Evolutionary conservation across 2,888 invertebrate genomes (phyloP).

Genomic region (Onchidella celtica): DNA sequence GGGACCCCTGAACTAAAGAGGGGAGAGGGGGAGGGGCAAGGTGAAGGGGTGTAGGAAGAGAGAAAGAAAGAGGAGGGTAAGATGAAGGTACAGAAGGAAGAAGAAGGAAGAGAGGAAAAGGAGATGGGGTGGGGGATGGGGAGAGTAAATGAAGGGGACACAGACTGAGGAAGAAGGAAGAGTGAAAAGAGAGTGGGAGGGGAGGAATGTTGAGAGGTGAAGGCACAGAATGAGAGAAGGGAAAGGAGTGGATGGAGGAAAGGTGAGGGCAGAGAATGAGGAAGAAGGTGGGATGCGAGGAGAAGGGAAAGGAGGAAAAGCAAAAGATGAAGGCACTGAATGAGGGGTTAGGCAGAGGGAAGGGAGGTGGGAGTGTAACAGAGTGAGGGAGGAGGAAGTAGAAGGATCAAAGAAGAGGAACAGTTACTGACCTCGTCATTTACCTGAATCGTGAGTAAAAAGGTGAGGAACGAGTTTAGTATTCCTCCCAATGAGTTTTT

Average conservation of each 20-base stretch:
- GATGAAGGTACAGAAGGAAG: background rate
- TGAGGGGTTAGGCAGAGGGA: slow-evolving; percentile 5
- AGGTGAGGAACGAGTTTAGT: too few relatives aligned
- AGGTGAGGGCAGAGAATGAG: background rate
- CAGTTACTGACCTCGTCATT: too few relatives aligned
- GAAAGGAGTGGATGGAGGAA: background rate
- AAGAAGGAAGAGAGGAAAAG: background rate
- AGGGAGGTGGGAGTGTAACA: background rate
- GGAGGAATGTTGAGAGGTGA: background rate
- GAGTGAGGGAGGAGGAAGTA: slow-evolving; percentile 15
- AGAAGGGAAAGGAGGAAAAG: background rate
- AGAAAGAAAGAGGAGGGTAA: background rate
- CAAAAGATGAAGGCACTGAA: background rate
- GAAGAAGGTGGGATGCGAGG: background rate
- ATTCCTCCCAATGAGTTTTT: too few relatives aligned
- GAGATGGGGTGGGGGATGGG: background rate
- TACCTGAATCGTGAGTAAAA: too few relatives aligned
- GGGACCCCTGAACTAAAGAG: too few relatives aligned
- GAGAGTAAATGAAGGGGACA: background rate
- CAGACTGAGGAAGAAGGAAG: background rate
- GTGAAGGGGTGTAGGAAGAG: background rate
- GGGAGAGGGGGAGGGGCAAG: too few relatives aligned
- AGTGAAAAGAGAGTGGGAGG: background rate
- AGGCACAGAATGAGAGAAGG: too few relatives aligned
- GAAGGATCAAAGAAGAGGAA: background rate